These are phyloP conservation scores for Alloplasta piceator DNA, from an alignment of 2,888 invertebrate species.

Conservation along the genomic window DNA sequence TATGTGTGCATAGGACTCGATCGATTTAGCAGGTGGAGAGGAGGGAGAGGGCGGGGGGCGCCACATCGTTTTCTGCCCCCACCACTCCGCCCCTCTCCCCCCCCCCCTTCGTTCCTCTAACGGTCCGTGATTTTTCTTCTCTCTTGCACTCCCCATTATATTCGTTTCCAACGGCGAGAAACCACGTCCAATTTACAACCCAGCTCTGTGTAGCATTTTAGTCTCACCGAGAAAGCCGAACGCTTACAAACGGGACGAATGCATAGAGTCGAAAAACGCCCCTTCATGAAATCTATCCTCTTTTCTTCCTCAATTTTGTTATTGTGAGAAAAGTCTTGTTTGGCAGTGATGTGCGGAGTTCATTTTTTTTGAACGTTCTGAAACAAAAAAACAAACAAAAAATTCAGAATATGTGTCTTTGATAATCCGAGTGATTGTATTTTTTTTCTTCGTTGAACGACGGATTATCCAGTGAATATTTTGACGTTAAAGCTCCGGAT, in stretches of 20 bases:
- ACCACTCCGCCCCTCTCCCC: slow-evolving; percentile 13
- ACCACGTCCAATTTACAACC: slow-evolving; percentile 30
- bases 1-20: not conserved
- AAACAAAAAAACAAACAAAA: no score
- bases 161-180: slow-evolving; percentile 45
- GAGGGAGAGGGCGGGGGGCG: slow-evolving; percentile 37
- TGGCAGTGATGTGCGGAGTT: not conserved
- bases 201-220: slow-evolving; percentile 44
- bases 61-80: slow-evolving; percentile 14
- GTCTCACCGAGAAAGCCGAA: slow-evolving; percentile 49
- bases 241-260: slow-evolving; percentile 6
- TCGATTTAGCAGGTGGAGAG: slow-evolving; percentile 60
- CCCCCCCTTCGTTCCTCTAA: slow-evolving; percentile 11
- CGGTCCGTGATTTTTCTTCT: not conserved
- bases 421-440: no score
- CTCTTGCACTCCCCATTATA: slow-evolving; percentile 13
- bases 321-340: not conserved
- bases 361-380: no score
- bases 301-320: not conserved
- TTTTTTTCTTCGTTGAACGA: no score
- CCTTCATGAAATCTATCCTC: not conserved
- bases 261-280: slow-evolving; percentile 7
- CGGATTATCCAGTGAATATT: no score
- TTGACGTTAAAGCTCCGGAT: no score
- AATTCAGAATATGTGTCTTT: no score